A percentile compares a stretch with the other conserved stretches of the same genome.
Evolutionary conservation across 2,113 vertebrate genomes (phyloP).

Genomic region (Nothocercus nigrocapillus): DNA sequence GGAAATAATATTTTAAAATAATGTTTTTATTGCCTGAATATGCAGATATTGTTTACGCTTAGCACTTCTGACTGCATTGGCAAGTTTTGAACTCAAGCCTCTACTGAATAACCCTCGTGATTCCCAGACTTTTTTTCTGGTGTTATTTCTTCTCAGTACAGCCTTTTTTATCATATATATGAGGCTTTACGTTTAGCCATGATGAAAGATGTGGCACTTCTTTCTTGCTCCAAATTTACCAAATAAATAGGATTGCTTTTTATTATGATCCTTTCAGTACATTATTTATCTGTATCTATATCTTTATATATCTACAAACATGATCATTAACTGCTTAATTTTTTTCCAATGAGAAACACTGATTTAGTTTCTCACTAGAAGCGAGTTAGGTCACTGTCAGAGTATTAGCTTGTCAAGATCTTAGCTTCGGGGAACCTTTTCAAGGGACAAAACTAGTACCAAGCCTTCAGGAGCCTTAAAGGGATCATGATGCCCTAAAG

Average conservation of each 20-base stretch:
- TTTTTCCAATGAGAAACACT: neutral
- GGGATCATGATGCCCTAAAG: neutral
- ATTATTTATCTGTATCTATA: neutral
- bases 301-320: neutral
- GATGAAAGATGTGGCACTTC: neutral
- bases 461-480: neutral
- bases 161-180: neutral
- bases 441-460: neutral
- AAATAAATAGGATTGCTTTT: neutral
- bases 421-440: neutral
- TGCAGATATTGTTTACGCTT: neutral
- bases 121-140: neutral
- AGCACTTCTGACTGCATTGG: neutral
- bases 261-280: neutral
- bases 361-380: neutral
- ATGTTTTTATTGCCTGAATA: neutral
- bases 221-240: neutral
- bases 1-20: neutral
- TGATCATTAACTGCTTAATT: neutral
- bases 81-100: neutral
- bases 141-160: neutral
- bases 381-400: neutral
- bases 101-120: accelerated
- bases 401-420: neutral
- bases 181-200: neutral